Conservation (phyloP, 2,113 vertebrate species). For the Crocuta crocuta region DNA sequence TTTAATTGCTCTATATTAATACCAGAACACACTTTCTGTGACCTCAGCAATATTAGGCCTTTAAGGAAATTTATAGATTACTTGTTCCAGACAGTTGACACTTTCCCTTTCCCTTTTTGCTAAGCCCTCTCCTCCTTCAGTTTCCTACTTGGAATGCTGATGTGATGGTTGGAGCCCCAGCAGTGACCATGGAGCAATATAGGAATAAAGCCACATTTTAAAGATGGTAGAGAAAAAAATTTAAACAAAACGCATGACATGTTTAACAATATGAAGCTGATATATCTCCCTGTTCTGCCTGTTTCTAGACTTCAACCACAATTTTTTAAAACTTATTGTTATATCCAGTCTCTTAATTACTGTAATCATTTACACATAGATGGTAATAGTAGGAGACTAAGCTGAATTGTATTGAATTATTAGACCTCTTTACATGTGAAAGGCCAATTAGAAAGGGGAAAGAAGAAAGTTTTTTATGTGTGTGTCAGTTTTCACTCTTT, state of each 20-base stretch:
- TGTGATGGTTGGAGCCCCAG: background rate
- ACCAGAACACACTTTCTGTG: background rate
- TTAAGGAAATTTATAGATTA: background rate
- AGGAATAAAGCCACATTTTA: background rate
- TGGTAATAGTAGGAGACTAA: background rate
- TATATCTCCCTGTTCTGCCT: background rate
- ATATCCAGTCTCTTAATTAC: background rate
- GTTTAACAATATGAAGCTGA: background rate
- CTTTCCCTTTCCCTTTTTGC: background rate
- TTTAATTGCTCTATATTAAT: background rate
- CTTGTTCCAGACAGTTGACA: background rate
- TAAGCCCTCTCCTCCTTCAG: background rate
- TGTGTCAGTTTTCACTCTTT: background rate
- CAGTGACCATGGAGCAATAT: background rate
- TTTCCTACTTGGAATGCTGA: background rate
- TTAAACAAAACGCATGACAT: background rate
- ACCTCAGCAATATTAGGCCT: background rate
- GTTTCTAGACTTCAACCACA: background rate
- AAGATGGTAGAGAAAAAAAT: background rate
- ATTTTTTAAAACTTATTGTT: background rate
- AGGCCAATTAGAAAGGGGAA: background rate
- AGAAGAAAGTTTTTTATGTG: background rate
- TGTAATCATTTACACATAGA: background rate
- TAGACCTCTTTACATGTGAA: background rate
- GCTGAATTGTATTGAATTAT: background rate